Evolutionary conservation across 2,113 vertebrate genomes (phyloP).

Genomic region (Phaetusa simplex): DNA sequence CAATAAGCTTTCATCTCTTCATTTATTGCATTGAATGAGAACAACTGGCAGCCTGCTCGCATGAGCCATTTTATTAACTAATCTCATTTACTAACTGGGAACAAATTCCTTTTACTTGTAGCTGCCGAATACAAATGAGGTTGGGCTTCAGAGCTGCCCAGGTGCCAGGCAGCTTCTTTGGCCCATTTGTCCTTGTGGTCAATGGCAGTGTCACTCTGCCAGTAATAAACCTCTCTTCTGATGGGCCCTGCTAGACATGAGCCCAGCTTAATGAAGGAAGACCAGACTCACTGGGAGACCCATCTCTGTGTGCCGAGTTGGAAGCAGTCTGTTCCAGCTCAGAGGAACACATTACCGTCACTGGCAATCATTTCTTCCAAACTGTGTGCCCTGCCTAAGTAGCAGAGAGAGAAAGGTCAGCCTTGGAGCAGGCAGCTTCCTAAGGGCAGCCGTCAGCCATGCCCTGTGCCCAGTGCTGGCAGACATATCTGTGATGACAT

Average conservation of each 20-base stretch:
- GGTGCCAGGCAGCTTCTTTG: background rate
- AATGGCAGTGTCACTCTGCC: background rate
- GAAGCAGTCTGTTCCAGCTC: background rate
- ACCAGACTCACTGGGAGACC: background rate
- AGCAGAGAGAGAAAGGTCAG: background rate
- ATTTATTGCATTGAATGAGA: background rate
- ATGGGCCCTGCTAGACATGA: background rate
- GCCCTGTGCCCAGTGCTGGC: background rate
- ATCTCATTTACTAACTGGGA: conserved; percentile 32
- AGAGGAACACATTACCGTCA: background rate
- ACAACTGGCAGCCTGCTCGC: conserved; percentile 5
- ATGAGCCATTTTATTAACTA: conserved; percentile 25
- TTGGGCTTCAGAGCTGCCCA: background rate
- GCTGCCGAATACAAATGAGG: background rate
- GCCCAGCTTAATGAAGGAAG: background rate
- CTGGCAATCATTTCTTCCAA: background rate
- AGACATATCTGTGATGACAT: background rate
- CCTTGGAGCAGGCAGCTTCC: background rate
- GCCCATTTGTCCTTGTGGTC: background rate
- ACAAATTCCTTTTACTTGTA: background rate
- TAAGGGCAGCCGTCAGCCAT: background rate
- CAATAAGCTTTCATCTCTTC: conserved; percentile 6
- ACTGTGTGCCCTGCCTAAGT: background rate
- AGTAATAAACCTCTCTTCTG: background rate
- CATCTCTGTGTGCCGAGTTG: background rate